These are phyloP conservation scores for Bubo bubo DNA, from an alignment of 2,113 vertebrate species.

Conservation along the genomic window DNA sequence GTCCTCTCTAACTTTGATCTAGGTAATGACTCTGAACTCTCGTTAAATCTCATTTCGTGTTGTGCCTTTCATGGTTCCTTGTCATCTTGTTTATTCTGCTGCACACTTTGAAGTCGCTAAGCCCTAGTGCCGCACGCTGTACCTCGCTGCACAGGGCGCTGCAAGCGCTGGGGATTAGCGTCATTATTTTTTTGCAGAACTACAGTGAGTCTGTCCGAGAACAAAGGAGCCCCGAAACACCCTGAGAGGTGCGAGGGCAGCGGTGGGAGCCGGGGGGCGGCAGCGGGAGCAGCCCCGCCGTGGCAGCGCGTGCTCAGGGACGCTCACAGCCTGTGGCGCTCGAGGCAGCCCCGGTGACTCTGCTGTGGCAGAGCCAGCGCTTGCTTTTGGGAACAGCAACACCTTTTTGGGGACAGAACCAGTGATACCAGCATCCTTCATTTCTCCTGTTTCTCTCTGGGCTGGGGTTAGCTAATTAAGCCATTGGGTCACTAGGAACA, in stretches of 20 bases:
- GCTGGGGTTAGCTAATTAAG: neutral
- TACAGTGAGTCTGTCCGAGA: neutral
- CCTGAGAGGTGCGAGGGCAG: neutral
- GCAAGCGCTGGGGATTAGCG: rapidly evolving
- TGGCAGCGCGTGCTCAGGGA: neutral
- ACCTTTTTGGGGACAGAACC: neutral
- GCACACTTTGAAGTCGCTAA: slow-evolving; percentile 53
- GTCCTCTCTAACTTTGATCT: slow-evolving; percentile 59
- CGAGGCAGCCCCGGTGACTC: rapidly evolving
- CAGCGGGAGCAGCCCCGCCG: neutral
- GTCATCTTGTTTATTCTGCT: neutral
- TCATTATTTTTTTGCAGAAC: neutral
- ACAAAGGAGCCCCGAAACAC: neutral
- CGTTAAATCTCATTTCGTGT: neutral
- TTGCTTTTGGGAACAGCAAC: neutral
- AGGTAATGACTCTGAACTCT: slow-evolving; percentile 6
- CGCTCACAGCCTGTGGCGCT: rapidly evolving
- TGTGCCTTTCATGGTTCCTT: neutral
- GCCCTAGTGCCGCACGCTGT: neutral
- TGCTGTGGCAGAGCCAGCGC: neutral
- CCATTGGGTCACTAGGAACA: rapidly evolving
- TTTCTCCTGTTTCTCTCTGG: neutral
- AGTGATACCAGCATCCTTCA: neutral
- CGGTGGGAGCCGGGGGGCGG: neutral
- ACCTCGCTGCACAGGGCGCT: neutral